Evolutionary conservation across 2,797 vertebrate genomes (phyloP).

Genomic region (Malacoraja senta): DNA sequence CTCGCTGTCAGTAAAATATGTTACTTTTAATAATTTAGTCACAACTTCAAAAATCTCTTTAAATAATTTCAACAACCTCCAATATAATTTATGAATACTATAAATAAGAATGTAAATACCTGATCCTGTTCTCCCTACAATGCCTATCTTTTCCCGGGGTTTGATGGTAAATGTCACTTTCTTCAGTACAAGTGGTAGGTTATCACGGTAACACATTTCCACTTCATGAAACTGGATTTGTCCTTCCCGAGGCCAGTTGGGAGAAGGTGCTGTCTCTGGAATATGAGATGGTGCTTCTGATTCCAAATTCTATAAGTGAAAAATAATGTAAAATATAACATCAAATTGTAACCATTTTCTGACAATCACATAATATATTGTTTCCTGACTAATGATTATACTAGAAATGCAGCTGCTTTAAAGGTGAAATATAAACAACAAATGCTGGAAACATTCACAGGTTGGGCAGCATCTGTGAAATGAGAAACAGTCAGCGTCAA

Average conservation of each 20-base stretch:
- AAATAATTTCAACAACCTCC: not conserved
- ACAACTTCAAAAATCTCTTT: not conserved
- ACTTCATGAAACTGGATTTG: slow-evolving; percentile 67
- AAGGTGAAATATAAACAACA: no score
- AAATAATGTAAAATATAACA: not conserved
- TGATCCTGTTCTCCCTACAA: slow-evolving; percentile 75
- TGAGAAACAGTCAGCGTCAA: no score
- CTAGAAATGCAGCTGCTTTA: no score
- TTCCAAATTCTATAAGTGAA: slow-evolving; percentile 58
- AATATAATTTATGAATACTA: not conserved
- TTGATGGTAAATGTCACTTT: slow-evolving; percentile 62
- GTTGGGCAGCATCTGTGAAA: no score
- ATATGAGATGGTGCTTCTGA: slow-evolving; percentile 56
- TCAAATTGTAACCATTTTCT: not conserved
- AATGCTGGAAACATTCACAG: no score
- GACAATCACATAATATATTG: not conserved
- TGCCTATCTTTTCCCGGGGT: slow-evolving; percentile 69
- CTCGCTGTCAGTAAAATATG: not conserved
- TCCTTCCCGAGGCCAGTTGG: slow-evolving; percentile 67
- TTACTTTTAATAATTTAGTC: not conserved
- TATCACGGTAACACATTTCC: slow-evolving; percentile 67
- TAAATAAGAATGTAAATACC: slow-evolving; percentile 51
- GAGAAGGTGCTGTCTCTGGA: slow-evolving; percentile 47
- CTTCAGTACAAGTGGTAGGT: slow-evolving; percentile 66
- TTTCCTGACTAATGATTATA: not conserved